Conservation (phyloP, 1,140 invertebrate species). For the Proctacanthus coquilletti region DNA sequence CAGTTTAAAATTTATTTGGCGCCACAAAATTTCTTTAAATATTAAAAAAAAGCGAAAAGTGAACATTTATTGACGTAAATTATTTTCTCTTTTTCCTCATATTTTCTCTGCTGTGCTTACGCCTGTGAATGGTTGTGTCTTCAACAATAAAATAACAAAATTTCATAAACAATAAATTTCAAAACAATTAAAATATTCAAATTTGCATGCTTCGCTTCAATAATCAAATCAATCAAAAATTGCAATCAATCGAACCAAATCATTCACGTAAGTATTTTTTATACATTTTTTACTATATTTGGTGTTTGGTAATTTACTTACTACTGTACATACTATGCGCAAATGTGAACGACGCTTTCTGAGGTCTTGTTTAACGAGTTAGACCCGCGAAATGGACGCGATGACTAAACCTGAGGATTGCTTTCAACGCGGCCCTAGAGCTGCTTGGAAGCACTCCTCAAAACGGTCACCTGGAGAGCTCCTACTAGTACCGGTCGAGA, state of each 20-base stretch:
- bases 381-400: no score
- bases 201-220: constrained; percentile 9
- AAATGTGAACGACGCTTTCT: no score
- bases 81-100: constrained; percentile 52
- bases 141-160: constrained; percentile 53
- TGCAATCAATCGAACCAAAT: constrained; percentile 9
- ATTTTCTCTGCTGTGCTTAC: constrained; percentile 58
- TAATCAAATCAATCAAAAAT: constrained; percentile 2
- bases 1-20: no score
- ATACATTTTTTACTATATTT: constrained; percentile 6
- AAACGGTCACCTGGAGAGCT: no score
- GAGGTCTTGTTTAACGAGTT: no score
- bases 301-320: no score
- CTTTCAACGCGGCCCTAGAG: no score
- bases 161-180: constrained; percentile 22
- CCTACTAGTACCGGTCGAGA: no score
- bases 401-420: no score
- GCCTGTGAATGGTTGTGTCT: constrained; percentile 56
- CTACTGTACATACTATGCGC: no score
- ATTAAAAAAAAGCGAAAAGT: background rate
- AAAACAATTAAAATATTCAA: constrained; percentile 2
- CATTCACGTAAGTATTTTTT: constrained; percentile 59
- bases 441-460: no score
- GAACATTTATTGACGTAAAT: constrained; percentile 14
- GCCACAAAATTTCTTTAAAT: no score